Evolutionary conservation across 2,888 invertebrate species (phyloP), one percentile per base, ranked within the genome.

Genomic region (Hypercompe scribonia): DNA sequence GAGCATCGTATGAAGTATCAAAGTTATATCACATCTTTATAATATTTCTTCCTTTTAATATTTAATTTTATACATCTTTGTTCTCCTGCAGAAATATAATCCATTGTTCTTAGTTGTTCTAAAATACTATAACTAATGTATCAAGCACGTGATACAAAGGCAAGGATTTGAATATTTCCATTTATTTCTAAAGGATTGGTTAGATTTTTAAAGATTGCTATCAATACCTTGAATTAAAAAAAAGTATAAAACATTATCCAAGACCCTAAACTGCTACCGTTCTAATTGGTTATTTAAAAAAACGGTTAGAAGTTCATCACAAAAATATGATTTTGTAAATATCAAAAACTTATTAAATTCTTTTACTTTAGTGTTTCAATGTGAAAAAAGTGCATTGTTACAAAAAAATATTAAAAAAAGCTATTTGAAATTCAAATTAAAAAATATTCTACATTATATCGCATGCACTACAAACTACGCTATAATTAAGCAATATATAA

Each of bases 371-470:
- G 24, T 50, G 24, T 28, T 58, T 13, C 3, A 58, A 4, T 13
- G 3, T 3, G 3, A 58, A 28, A n/a, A 13, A 28, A 28, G 3
- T 15, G 11, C 10, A 39, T 15, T 10, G 13, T 11, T 46, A 50
- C 8, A 50, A 7, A 24, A 50, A 7, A 7, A 50, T 24, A 2
- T 50, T 50, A 50, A 7, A 18, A 13, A 46, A 7, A 50, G 8
- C 7, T 5, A 50, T 7, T 50, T 7, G 4, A 50, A 24, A 18
- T 50, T 18, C 8, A 7, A 39, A 10, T 58, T 58, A 24, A 65
- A 28, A 64, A 81, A 65, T 75, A 42, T 72, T 21, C 18, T 46
- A 42, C 31, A 28, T 3, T 18, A 10, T 15, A 24, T 24, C 64
- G n/a, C n/a, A 67, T 70, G 67, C 67, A 50, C 33, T 31, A 68